Conservation (phyloP, 30 jellyfish, hydroid and myxozoan species). For the Turritopsis rubra region DNA sequence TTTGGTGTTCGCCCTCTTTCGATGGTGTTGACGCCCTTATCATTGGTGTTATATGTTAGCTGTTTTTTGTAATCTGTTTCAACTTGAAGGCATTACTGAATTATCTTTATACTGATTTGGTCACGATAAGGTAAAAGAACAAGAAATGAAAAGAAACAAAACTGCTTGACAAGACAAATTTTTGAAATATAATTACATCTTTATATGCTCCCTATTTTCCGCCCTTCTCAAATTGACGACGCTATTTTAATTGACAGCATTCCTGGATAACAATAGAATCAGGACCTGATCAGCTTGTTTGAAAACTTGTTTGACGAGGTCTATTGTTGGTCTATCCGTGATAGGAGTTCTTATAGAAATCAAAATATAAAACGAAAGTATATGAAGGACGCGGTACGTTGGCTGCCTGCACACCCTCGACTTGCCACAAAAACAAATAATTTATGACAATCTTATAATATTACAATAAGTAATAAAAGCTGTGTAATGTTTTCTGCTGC, state of each 20-base stretch:
- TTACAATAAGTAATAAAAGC: not conserved
- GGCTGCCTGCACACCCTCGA: not conserved
- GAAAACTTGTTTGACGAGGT: not conserved
- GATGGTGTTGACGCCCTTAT: not conserved
- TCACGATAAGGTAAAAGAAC: too few relatives aligned
- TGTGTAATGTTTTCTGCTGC: slow-evolving; percentile 29
- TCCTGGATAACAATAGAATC: not conserved
- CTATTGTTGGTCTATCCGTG: not conserved
- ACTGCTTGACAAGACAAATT: too few relatives aligned
- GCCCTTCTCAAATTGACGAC: not conserved
- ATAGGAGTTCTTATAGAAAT: not conserved
- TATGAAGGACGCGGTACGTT: not conserved
- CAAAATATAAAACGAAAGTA: not conserved
- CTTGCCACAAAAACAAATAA: not conserved
- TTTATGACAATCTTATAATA: not conserved
- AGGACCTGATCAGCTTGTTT: not conserved
- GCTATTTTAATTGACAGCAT: not conserved
- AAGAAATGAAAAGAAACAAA: too few relatives aligned
- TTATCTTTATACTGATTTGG: too few relatives aligned
- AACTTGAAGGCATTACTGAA: not conserved
- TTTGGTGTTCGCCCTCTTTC: not conserved
- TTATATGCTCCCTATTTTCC: too few relatives aligned
- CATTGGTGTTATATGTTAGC: not conserved
- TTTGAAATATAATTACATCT: too few relatives aligned
- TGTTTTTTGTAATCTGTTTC: not conserved